Evolutionary conservation across 2,113 vertebrate genomes (phyloP), one percentile per base, ranked within the genome.

Genomic region (Neopipo cinnamomea): DNA sequence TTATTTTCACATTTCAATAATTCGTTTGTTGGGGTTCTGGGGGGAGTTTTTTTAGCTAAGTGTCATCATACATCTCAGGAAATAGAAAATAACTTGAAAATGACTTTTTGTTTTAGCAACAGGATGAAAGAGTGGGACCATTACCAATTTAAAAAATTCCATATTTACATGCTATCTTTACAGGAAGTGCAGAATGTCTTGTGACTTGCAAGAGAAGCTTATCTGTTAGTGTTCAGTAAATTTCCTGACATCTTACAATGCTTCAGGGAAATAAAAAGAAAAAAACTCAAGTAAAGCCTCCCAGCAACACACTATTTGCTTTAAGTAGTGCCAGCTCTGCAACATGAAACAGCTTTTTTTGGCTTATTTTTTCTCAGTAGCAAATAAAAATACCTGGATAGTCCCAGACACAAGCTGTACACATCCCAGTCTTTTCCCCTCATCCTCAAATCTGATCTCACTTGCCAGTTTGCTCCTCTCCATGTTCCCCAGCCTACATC

Each of bases 211-310:
- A 39, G 46, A 72, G 30, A 88, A 95, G 20, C 42, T 83, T 83
- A 59, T 71, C 47, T 88, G 18, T 63, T 88, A 73, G 23, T 59
- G 74, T 88, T 93, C 44, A 71, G 39, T 65, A 75, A 81, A 53
- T 89, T 95, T 95, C 67, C 58, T 73, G 66, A 33, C 23, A 75
- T 62, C 12, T 82, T 83, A 49, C 19, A 92, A 90, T 66, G 25
- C n/a, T 87, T 89, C 56, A 63, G 56, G 13, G 41, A 76, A 90
- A 90, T 27, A 6, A 62, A 33, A 47, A 76, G 31, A 18, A 70
- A 67, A 67, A 49, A 55, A 30, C 5, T 50, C 25, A 65, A 56
- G 31, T 50, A 68, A 65, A 86, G 16, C 23, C 30, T 88, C 58
- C 41, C 25, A 84, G 49, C n/a, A 72, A 23, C 53, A 62, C 14